phyloP scores from a whole-genome alignment of 64 coral and sea anemone species.

The Pocillopora verrucosa region DNA sequence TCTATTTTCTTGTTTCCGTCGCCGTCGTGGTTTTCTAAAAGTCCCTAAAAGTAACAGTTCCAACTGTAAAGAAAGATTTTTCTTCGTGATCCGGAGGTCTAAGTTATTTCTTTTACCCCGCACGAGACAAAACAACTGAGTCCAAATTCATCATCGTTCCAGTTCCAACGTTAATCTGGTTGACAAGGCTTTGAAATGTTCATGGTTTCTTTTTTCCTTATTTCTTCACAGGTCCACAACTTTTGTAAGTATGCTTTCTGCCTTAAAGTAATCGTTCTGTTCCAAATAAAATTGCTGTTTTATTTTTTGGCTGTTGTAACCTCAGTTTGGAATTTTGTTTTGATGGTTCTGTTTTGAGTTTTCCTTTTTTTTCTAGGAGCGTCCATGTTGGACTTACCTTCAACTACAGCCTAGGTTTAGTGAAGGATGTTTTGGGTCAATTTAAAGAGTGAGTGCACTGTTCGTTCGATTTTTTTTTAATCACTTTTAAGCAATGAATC shows the following conservation, averaged over 20 bases:
- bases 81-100: too few species aligned
- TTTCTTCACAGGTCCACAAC: slow-evolving; percentile 21
- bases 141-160: too few species aligned
- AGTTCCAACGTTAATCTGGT: too few species aligned
- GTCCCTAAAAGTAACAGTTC: too few species aligned
- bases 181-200: background rate
- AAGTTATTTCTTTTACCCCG: too few species aligned
- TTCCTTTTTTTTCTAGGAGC: slow-evolving; percentile 18
- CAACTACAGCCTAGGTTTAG: slow-evolving; percentile 45
- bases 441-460: slow-evolving; percentile 48
- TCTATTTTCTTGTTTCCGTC: too few species aligned
- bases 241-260: background rate
- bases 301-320: background rate
- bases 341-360: background rate
- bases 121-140: too few species aligned
- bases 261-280: background rate
- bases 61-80: too few species aligned
- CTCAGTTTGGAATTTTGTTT: background rate
- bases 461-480: background rate
- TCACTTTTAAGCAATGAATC: background rate
- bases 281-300: background rate
- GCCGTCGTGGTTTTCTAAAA: too few species aligned
- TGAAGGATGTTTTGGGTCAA: slow-evolving; percentile 32
- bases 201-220: background rate
- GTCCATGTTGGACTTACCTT: slow-evolving; percentile 57